A percentile compares a stretch with the other conserved stretches of the same genome.
These are phyloP conservation scores for Phyllopteryx taeniolatus DNA, from an alignment of 2,113 vertebrate species.

Conservation along the genomic window DNA sequence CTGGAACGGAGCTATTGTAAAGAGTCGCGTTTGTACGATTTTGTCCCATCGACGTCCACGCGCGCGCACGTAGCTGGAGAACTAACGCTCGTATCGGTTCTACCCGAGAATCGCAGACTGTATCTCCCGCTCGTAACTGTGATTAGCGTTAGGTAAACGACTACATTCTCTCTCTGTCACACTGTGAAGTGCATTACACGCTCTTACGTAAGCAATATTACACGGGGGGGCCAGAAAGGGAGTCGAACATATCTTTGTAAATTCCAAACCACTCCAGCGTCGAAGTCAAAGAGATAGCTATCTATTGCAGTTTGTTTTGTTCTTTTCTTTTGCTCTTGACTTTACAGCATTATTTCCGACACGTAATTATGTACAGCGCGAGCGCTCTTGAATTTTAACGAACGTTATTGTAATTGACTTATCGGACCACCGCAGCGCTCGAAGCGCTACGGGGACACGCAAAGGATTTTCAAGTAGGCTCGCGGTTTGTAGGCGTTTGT, in stretches of 20 bases:
- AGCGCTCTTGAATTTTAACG: background rate
- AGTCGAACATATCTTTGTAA: conserved; percentile 6
- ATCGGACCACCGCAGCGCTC: background rate
- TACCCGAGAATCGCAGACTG: background rate
- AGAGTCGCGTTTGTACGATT: background rate
- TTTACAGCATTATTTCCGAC: background rate
- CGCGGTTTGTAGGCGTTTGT: too few relatives aligned
- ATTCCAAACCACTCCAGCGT: conserved; percentile 18
- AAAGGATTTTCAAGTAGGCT: background rate
- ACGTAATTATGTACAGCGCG: background rate
- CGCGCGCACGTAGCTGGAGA: background rate
- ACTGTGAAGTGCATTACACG: conserved; percentile 24
- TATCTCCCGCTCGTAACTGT: conserved; percentile 15
- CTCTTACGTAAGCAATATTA: conserved; percentile 19
- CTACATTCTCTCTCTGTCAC: conserved; percentile 13
- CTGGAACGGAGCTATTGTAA: conserved; percentile 2
- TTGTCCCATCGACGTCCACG: background rate
- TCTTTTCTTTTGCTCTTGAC: conserved; percentile 11
- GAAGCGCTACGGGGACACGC: background rate
- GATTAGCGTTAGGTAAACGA: conserved; percentile 34
- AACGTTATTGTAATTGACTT: background rate
- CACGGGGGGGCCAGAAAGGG: background rate
- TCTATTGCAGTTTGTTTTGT: background rate
- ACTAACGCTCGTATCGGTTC: too few relatives aligned
- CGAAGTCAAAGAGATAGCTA: conserved; percentile 3